Evolutionary conservation across 1,140 invertebrate genomes (phyloP).

Genomic region (Dryas iulia): DNA sequence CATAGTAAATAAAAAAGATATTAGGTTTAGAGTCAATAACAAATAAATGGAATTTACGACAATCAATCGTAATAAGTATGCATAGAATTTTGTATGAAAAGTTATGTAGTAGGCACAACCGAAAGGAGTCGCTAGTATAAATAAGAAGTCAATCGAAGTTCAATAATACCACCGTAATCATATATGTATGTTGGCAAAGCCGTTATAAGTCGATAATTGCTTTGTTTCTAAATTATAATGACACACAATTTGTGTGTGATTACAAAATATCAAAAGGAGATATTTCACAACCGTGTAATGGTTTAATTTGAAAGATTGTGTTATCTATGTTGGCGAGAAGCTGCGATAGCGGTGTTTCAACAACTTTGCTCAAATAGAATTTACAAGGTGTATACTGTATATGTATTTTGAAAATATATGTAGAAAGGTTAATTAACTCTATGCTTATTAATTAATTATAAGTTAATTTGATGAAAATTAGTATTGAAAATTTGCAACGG

Average conservation of each 20-base stretch:
- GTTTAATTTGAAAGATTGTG: slow-evolving; percentile 5
- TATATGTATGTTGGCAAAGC: not conserved
- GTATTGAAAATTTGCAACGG: too few species aligned
- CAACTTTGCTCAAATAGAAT: not conserved
- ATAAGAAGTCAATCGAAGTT: too few species aligned
- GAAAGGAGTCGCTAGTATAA: too few species aligned
- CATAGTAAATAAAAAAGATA: too few species aligned
- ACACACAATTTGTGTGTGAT: not conserved
- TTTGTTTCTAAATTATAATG: not conserved
- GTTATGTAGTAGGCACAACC: too few species aligned
- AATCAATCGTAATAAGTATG: too few species aligned
- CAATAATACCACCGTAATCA: not conserved
- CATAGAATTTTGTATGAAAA: too few species aligned
- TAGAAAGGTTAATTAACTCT: not conserved
- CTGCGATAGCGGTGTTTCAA: slow-evolving; percentile 1
- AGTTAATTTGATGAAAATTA: not conserved
- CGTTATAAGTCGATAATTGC: not conserved
- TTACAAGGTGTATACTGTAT: not conserved
- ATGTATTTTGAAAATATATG: not conserved
- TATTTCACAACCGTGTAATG: not conserved
- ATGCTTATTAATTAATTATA: not conserved
- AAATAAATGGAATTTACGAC: too few species aligned
- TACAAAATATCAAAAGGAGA: not conserved
- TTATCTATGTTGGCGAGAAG: not conserved
- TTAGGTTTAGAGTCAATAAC: too few species aligned